Conservation (phyloP, 2,113 vertebrate genomes). For the Vireo altiloquus region DNA sequence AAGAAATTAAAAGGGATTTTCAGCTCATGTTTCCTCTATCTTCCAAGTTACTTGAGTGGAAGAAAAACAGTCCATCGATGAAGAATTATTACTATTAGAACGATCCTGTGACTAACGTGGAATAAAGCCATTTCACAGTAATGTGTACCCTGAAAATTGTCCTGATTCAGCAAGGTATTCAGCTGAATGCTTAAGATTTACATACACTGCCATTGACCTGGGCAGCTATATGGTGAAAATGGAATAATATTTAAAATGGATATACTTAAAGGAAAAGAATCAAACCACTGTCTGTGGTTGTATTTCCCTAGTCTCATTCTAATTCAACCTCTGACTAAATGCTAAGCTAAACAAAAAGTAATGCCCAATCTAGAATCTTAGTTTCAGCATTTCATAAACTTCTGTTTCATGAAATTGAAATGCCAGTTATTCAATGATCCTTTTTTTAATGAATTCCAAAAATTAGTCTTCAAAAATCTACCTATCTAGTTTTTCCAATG, state of each 20-base stretch:
- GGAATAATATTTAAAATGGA: background rate
- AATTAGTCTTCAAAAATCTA: slow-evolving; percentile 2
- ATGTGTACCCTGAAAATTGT: background rate
- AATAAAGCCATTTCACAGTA: background rate
- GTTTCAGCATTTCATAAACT: background rate
- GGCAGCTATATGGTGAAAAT: background rate
- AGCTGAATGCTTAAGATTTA: background rate
- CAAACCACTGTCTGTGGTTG: background rate
- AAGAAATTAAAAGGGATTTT: background rate
- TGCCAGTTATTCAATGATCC: background rate
- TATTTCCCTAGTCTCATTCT: background rate
- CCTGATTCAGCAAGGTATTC: background rate
- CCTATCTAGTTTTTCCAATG: background rate
- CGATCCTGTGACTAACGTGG: background rate
- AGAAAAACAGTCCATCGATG: background rate
- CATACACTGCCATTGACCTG: background rate
- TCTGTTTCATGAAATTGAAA: background rate
- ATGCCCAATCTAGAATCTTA: background rate
- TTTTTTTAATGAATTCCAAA: background rate
- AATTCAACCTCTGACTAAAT: background rate
- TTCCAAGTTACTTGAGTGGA: background rate
- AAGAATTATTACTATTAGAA: background rate
- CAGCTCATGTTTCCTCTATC: background rate
- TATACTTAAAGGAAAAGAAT: background rate
- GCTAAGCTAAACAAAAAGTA: background rate